A percentile compares a stretch with the other conserved stretches of the same genome.
These are phyloP conservation scores for Crambe crambe DNA, from an alignment of 37 sponge, comb jelly and placozoan genomes.

Conservation along the genomic window DNA sequence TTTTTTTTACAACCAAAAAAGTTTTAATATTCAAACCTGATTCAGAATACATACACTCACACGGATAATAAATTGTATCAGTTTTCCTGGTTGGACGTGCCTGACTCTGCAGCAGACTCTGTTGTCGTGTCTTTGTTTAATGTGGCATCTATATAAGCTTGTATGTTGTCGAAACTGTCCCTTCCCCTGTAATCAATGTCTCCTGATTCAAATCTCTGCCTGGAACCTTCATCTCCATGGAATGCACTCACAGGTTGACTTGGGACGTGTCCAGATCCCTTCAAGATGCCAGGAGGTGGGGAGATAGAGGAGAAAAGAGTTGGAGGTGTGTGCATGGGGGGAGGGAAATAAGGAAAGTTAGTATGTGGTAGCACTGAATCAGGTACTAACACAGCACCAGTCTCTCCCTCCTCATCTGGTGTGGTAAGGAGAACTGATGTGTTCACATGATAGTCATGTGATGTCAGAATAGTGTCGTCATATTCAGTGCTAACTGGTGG, in stretches of 20 bases:
- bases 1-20: neutral
- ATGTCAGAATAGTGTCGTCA: slow-evolving; percentile 17
- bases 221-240: neutral
- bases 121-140: neutral
- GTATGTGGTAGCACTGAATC: slow-evolving; percentile 48
- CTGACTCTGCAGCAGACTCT: neutral
- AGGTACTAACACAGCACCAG: slow-evolving; percentile 1
- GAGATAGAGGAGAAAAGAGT: neutral
- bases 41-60: neutral
- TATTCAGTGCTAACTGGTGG: slow-evolving; percentile 31
- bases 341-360: neutral
- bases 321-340: neutral
- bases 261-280: neutral
- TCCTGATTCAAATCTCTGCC: slow-evolving; percentile 25
- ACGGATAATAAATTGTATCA: neutral
- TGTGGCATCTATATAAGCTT: neutral
- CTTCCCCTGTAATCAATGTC: slow-evolving; percentile 29
- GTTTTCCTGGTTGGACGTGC: no score
- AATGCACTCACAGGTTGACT: neutral
- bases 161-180: slow-evolving; percentile 44
- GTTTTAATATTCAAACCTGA: neutral
- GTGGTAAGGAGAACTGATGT: neutral
- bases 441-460: slow-evolving; percentile 18
- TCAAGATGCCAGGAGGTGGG: neutral
- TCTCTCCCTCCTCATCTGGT: neutral